Base-by-base conservation (phyloP, 2,888 invertebrate genomes). In the Acrobasis repandana region DNA sequence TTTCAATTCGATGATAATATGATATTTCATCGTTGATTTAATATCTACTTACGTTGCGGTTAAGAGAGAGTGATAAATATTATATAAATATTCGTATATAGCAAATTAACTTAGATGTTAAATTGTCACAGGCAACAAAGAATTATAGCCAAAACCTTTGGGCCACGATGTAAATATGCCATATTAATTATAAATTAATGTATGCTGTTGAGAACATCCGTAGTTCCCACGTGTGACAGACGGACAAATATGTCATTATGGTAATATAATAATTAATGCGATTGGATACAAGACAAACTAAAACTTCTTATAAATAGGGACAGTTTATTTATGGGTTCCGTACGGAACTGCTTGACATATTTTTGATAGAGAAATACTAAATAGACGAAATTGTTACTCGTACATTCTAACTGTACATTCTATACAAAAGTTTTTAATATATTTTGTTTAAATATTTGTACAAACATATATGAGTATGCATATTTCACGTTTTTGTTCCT, bases 241-340 rank as follows among this genome's bases (percentile, higher is more conserved):
- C 69, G 70, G 73, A 74, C 67, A 70, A 67, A 72, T 75, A 76
- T 72, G 67, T 70, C 72, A 73, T 75, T 79, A 77, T 76, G 77
- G 75, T 72, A 79, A 82, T 78, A 81, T 79, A 72, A 65, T 78
- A 79, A 81, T 82, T 81, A 82, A 76, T 52, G 52, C 54, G 54
- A 38, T 38, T 38, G 38, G 20, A 54, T 20, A 18, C 20, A 38
- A 38, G 36, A 54, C 54, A 38, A 38, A 54, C 38, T 38, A 18
- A 52, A 36, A 36, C 52, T 36, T 54, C 18, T 14, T 38, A 18
- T 54, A 43, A 54, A 9, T 38, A 14, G 38, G 16, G 51, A 51
- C 15, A 34, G 52, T 9, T 52, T 34, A 36, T 54, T 54, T 54
- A 54, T 54, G 52, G 52, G 52, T 38, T 54, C 36, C 36, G 52